These are phyloP conservation scores for Harpagifer antarcticus DNA, from an alignment of 2,797 vertebrate genomes.

Conservation along the genomic window DNA sequence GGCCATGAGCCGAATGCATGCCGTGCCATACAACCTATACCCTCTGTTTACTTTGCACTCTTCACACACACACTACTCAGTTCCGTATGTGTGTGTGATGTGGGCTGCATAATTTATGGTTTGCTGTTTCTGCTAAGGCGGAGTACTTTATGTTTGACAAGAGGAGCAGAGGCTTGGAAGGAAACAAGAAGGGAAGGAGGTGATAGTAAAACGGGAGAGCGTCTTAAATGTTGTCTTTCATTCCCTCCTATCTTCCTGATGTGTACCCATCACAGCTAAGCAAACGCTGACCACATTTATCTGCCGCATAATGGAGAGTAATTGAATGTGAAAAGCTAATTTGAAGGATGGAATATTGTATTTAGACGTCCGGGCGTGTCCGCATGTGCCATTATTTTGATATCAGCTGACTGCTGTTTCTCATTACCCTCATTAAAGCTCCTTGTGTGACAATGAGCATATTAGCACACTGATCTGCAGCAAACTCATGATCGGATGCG, in stretches of 20 bases:
- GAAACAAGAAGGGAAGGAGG: conserved; percentile 42
- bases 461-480: conserved; percentile 82
- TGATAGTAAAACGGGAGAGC: conserved; percentile 16
- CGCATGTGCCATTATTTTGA: conserved; percentile 80
- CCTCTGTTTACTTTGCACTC: conserved; percentile 67
- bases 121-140: conserved; percentile 55
- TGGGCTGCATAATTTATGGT: conserved; percentile 78
- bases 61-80: not conserved
- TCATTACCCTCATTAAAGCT: conserved; percentile 84
- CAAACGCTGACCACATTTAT: conserved; percentile 67
- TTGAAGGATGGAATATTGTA: conserved; percentile 73
- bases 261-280: conserved; percentile 61
- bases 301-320: conserved; percentile 70
- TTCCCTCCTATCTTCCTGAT: conserved; percentile 30
- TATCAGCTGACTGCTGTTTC: conserved; percentile 80
- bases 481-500: conserved; percentile 73
- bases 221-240: conserved; percentile 4
- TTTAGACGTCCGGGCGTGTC: conserved; percentile 76
- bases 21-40: conserved; percentile 60
- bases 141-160: conserved; percentile 70
- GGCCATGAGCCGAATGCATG: conserved; percentile 63
- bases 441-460: conserved; percentile 75
- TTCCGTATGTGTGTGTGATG: conserved; percentile 30
- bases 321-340: conserved; percentile 82
- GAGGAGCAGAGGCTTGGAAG: conserved; percentile 48